A percentile compares a stretch with the other conserved stretches of the same genome.
Conservation (phyloP, 1,140 invertebrate species). For the Drosophila chauvacae region DNA sequence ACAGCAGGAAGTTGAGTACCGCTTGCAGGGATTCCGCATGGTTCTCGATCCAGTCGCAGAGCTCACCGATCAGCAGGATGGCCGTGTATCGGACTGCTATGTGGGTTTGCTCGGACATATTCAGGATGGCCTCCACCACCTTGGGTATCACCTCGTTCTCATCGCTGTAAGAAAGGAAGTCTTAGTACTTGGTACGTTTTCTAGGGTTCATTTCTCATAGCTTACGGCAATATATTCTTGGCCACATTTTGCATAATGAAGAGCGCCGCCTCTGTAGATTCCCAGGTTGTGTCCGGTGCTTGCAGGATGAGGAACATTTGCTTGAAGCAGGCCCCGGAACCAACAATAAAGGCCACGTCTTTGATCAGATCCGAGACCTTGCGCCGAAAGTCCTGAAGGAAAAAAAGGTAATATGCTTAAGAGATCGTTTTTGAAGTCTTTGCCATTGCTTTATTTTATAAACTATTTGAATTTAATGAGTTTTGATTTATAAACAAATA, state of each 20-base stretch:
- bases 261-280: constrained; percentile 96
- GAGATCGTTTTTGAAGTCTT: neutral
- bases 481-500: too few species aligned
- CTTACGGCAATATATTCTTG: constrained; percentile 98
- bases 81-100: constrained; percentile 95
- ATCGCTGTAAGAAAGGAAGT: constrained; percentile 87
- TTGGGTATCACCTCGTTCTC: constrained; percentile 96
- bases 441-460: neutral
- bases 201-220: constrained; percentile 56
- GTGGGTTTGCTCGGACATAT: constrained; percentile 93
- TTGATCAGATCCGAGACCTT: constrained; percentile 97
- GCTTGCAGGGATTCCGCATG: constrained; percentile 93
- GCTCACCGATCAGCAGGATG: constrained; percentile 94
- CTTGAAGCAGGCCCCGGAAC: constrained; percentile 95
- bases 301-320: constrained; percentile 94
- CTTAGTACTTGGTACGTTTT: neutral
- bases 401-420: neutral
- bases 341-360: constrained; percentile 98
- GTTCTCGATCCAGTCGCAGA: constrained; percentile 97
- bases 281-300: constrained; percentile 91
- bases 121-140: constrained; percentile 95
- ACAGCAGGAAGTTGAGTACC: constrained; percentile 91
- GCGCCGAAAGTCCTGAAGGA: constrained; percentile 92
- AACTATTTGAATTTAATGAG: neutral
- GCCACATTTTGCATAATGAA: constrained; percentile 98